Percentiles rank a stretch among this genome's conserved stretches.
Conservation (phyloP, 2,888 invertebrate species). For the Melinaea menophilus region DNA sequence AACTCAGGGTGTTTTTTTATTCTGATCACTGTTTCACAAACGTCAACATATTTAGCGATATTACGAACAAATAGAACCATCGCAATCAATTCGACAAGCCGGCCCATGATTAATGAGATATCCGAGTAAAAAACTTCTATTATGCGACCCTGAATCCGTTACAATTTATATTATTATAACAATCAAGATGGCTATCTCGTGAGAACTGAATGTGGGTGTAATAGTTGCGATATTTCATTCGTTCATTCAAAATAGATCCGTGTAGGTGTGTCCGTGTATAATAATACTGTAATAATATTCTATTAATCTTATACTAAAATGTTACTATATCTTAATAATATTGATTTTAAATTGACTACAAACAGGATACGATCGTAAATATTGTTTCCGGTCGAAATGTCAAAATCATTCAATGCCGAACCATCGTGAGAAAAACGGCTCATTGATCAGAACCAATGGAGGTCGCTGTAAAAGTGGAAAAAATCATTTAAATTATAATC, state of each 20-base stretch:
- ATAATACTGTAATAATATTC: neutral
- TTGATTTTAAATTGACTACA: neutral
- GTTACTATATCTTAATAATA: neutral
- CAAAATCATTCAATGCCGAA: slow-evolving; percentile 26
- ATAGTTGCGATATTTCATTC: slow-evolving; percentile 16
- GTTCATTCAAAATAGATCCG: slow-evolving; percentile 5
- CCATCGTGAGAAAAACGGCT: slow-evolving; percentile 27
- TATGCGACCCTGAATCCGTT: slow-evolving; percentile 30
- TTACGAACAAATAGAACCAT: too few species aligned
- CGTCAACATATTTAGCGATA: too few species aligned
- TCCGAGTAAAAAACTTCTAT: slow-evolving; percentile 3
- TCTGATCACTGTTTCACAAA: too few species aligned
- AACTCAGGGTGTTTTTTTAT: too few species aligned
- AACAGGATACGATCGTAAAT: neutral
- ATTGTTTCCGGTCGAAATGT: slow-evolving; percentile 3
- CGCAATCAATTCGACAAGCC: too few species aligned
- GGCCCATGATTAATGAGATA: slow-evolving; percentile 7
- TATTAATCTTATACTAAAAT: neutral
- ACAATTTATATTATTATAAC: slow-evolving; percentile 24
- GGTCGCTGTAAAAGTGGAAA: slow-evolving; percentile 63
- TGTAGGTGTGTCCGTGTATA: slow-evolving; percentile 5
- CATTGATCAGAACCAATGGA: slow-evolving; percentile 36
- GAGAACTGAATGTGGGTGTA: slow-evolving; percentile 31
- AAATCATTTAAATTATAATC: slow-evolving; percentile 32
- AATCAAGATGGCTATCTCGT: slow-evolving; percentile 29